phyloP scores from a whole-genome alignment of 2,888 invertebrate genomes.

The Metallyticus violacea region DNA sequence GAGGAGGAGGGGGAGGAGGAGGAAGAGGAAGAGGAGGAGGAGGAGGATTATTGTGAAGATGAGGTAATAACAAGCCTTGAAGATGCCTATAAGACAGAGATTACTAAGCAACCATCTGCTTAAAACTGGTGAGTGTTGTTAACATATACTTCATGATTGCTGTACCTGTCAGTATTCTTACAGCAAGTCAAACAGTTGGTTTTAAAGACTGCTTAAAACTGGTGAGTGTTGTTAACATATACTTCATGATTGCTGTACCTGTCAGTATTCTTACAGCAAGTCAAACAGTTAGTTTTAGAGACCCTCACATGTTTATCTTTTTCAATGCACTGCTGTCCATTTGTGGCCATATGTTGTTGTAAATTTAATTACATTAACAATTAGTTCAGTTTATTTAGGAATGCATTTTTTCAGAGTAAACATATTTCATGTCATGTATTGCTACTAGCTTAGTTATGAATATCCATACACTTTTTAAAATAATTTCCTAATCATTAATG shows the following conservation, averaged over 20 bases:
- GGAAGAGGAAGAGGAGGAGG: not conserved
- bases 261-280: not conserved
- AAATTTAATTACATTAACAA: too few relatives aligned
- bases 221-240: not conserved
- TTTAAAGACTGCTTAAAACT: not conserved
- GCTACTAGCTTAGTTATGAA: too few relatives aligned
- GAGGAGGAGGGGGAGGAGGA: too few relatives aligned
- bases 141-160: not conserved
- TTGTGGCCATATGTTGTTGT: too few relatives aligned
- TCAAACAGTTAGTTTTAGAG: not conserved
- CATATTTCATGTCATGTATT: too few relatives aligned
- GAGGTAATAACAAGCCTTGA: not conserved
- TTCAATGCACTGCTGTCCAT: too few relatives aligned
- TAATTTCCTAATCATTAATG: too few relatives aligned
- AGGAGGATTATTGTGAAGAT: not conserved
- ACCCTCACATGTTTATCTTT: not conserved
- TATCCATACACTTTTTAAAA: too few relatives aligned
- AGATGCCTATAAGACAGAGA: not conserved
- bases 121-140: not conserved
- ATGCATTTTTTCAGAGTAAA: too few relatives aligned
- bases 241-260: not conserved
- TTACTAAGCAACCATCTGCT: not conserved
- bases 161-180: too few relatives aligned
- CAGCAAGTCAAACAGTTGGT: not conserved
- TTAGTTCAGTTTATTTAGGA: too few relatives aligned